A percentile compares a stretch with the other conserved stretches of the same genome.
Evolutionary conservation across 1,140 invertebrate genomes (phyloP).

Genomic region (Aphelenchoides besseyi): DNA sequence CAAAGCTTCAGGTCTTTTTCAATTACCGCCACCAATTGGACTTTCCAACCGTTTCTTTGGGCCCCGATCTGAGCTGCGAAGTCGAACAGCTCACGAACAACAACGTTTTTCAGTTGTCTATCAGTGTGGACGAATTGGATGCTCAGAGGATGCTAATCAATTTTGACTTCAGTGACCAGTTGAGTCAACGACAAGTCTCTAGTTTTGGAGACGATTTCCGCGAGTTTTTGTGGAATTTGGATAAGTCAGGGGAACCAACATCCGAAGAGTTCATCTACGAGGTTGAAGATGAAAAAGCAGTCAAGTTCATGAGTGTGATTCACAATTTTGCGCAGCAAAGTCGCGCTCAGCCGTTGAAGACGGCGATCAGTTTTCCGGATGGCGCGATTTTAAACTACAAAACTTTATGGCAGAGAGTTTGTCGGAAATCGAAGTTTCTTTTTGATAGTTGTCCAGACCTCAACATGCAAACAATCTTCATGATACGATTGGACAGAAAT

Average conservation of each 20-base stretch:
- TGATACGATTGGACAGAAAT: neutral
- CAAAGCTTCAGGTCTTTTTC: conserved; percentile 47
- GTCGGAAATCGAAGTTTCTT: neutral
- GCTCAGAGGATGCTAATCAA: conserved; percentile 22
- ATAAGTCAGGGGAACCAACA: too few relatives aligned
- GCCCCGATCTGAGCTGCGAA: conserved; percentile 9
- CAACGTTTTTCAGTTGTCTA: conserved; percentile 44
- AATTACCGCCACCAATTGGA: conserved; percentile 56
- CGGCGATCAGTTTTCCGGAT: neutral
- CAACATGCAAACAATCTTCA: neutral
- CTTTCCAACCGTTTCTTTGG: conserved; percentile 46
- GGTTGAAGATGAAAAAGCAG: too few relatives aligned
- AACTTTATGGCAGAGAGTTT: neutral
- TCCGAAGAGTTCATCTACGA: too few relatives aligned
- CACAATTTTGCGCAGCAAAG: neutral
- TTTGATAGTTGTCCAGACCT: neutral
- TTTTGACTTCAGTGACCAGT: conserved; percentile 38
- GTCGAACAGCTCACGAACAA: conserved; percentile 51
- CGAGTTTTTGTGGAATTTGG: too few relatives aligned
- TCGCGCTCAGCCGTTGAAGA: neutral
- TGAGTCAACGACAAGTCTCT: conserved; percentile 18
- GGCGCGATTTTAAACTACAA: neutral
- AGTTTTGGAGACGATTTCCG: conserved; percentile 25
- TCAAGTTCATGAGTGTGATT: neutral
- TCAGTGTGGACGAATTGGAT: conserved; percentile 49